Conservation (phyloP, 2,113 vertebrate genomes). For the Pomatostomus ruficeps region DNA sequence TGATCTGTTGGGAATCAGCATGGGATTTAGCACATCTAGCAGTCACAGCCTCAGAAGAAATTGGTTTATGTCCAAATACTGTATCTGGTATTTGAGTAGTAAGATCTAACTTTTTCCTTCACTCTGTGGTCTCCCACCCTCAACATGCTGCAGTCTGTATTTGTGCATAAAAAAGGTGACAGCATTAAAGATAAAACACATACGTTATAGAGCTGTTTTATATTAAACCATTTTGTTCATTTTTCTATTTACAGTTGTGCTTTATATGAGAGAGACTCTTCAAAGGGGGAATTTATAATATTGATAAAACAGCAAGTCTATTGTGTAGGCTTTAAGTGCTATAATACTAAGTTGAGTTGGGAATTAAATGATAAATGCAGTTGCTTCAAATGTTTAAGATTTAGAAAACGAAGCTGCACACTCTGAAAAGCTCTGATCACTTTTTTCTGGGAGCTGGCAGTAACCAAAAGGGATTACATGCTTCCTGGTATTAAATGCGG, state of each 20-base stretch:
- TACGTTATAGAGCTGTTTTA: not conserved
- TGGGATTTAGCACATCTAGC: slow-evolving; percentile 29
- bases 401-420: not conserved
- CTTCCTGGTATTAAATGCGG: not conserved
- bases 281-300: slow-evolving; percentile 11
- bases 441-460: not conserved
- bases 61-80: slow-evolving; percentile 16
- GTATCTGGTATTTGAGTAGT: not conserved
- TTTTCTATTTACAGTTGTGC: slow-evolving; percentile 2
- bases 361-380: not conserved
- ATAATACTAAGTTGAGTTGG: not conserved
- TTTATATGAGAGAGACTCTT: not conserved
- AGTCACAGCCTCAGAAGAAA: not conserved
- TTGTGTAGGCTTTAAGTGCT: slow-evolving; percentile 30
- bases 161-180: not conserved
- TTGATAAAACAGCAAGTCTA: not conserved
- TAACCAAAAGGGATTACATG: not conserved
- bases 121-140: not conserved
- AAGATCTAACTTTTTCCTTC: slow-evolving; percentile 14
- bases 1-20: not conserved
- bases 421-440: not conserved
- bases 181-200: not conserved
- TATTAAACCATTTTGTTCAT: not conserved
- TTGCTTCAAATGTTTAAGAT: not conserved
- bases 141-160: slow-evolving; percentile 12